phyloP scores from a whole-genome alignment of 2,797 vertebrate species.

The Sebastes diaconus region DNA sequence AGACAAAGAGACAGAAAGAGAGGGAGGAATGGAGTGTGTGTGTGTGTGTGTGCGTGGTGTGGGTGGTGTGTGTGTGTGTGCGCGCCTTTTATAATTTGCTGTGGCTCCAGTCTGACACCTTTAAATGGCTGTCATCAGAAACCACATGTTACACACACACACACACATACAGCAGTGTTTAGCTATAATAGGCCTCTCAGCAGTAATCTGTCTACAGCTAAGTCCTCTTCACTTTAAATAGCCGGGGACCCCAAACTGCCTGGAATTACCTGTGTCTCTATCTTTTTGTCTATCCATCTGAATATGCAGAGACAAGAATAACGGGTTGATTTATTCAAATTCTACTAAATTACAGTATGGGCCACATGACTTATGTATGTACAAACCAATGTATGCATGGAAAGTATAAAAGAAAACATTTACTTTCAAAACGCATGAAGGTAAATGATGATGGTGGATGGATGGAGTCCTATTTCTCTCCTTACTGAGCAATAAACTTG shows the following conservation, averaged over 20 bases:
- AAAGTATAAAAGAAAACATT: too few relatives aligned
- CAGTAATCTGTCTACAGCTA: slow-evolving; percentile 56
- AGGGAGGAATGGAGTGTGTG: slow-evolving; percentile 21
- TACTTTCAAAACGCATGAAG: too few relatives aligned
- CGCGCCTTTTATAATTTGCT: slow-evolving; percentile 84
- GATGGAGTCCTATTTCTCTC: too few relatives aligned
- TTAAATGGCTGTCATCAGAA: slow-evolving; percentile 92
- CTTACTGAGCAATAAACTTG: too few relatives aligned
- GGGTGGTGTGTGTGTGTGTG: slow-evolving; percentile 1
- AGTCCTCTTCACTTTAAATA: slow-evolving; percentile 58
- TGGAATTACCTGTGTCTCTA: slow-evolving; percentile 1
- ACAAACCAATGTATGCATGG: too few relatives aligned
- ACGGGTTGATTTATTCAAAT: background rate
- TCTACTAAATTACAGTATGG: background rate
- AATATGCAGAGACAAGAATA: background rate
- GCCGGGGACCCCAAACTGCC: slow-evolving; percentile 7
- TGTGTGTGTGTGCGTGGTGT: slow-evolving; percentile 1
- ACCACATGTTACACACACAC: slow-evolving; percentile 85
- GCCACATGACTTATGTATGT: background rate
- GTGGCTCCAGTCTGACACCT: slow-evolving; percentile 95
- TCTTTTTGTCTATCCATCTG: background rate
- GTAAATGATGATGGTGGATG: too few relatives aligned
- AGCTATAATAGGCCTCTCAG: slow-evolving; percentile 51
- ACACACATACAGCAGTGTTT: slow-evolving; percentile 31
- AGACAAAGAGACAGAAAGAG: slow-evolving; percentile 40